Evolutionary conservation across 2,888 invertebrate species (phyloP).

Genomic region (Cepaea hortensis): DNA sequence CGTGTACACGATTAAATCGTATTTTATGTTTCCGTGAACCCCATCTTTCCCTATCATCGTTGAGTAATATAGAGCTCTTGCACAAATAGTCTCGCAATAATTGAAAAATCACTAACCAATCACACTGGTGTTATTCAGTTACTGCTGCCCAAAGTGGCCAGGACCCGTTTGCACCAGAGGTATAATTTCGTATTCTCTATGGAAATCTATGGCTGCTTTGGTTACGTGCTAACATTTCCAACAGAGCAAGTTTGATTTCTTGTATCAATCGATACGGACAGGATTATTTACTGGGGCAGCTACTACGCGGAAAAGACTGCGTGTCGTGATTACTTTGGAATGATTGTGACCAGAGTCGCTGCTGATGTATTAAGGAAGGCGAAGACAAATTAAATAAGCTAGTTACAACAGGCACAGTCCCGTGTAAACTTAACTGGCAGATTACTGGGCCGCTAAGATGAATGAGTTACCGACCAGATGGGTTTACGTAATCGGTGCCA

Average conservation of each 20-base stretch:
- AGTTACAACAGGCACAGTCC: background rate
- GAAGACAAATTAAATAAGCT: slow-evolving; percentile 6
- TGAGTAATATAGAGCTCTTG: background rate
- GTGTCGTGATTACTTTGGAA: slow-evolving; percentile 1
- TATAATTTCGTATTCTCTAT: slow-evolving; percentile 15
- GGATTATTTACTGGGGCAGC: background rate
- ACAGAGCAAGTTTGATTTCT: slow-evolving; percentile 22
- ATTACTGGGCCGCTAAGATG: background rate
- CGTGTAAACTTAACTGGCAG: background rate
- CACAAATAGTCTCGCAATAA: slow-evolving; percentile 9
- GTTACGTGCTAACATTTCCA: slow-evolving; percentile 18
- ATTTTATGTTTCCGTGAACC: no score
- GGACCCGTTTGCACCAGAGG: background rate
- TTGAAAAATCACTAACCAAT: slow-evolving; percentile 16
- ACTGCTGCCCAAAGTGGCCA: background rate
- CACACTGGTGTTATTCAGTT: slow-evolving; percentile 11
- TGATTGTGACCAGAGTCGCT: slow-evolving; percentile 3
- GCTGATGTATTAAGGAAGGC: background rate
- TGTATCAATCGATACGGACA: slow-evolving; percentile 8
- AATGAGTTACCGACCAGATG: background rate
- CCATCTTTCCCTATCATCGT: no score
- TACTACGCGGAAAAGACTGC: background rate
- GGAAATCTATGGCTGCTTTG: slow-evolving; percentile 10
- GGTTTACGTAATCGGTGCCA: no score
- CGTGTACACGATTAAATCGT: no score